Percentiles rank a stretch among this genome's conserved stretches.
Conservation (phyloP, 2,797 vertebrate genomes). For the Danio albolineatus region DNA sequence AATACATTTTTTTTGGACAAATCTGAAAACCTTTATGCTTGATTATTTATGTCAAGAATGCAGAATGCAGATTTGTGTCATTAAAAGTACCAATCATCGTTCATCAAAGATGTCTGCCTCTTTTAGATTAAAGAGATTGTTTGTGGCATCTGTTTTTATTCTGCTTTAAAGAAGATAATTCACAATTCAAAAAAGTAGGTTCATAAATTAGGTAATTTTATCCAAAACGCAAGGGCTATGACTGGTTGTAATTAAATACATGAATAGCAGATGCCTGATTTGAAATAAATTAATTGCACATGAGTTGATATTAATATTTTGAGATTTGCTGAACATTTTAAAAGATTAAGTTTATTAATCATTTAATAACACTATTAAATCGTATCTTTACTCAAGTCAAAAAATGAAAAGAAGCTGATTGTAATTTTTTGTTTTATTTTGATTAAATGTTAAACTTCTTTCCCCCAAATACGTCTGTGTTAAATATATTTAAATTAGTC, state of each 20-base stretch:
- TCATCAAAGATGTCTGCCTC: background rate
- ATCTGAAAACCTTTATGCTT: background rate
- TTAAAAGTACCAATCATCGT: background rate
- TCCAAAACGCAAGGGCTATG: background rate
- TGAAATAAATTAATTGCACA: background rate
- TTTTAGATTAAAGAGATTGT: background rate
- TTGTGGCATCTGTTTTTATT: background rate
- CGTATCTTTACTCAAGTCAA: no score
- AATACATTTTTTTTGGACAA: background rate
- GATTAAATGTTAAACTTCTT: background rate
- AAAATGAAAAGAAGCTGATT: no score
- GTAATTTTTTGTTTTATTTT: no score
- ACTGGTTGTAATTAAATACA: no score
- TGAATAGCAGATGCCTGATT: background rate
- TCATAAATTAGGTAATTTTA: background rate
- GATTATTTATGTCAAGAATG: background rate
- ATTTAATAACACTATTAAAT: background rate
- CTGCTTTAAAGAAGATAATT: background rate
- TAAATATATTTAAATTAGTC: background rate
- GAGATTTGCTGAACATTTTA: background rate
- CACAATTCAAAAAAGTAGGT: background rate
- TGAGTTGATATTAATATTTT: background rate
- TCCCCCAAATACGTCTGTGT: background rate
- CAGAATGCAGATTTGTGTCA: background rate
- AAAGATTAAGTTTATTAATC: background rate